phyloP scores from a whole-genome alignment of 35 echinoderm and acorn worm species.

The Diadema setosum region DNA sequence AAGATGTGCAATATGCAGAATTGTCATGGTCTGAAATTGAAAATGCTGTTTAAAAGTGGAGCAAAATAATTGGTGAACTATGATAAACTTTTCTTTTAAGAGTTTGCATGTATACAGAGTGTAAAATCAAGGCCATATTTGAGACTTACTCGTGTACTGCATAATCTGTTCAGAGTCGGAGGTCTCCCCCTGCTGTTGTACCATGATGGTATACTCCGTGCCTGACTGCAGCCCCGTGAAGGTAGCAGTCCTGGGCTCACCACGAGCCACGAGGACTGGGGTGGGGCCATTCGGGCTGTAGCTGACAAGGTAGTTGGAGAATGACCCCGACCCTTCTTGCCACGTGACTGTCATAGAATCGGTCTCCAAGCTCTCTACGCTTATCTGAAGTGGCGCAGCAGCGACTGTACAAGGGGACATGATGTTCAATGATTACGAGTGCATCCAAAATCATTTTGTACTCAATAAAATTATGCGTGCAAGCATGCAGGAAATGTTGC shows the following conservation, averaged over 20 bases:
- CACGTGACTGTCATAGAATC: slow-evolving; percentile 13
- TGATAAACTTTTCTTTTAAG: too few relatives aligned
- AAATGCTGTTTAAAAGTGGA: too few relatives aligned
- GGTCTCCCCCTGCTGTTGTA: slow-evolving; percentile 26
- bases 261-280: background rate
- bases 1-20: too few relatives aligned
- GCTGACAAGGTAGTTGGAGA: slow-evolving; percentile 51
- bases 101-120: too few relatives aligned
- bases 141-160: background rate
- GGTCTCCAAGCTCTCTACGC: background rate
- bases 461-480: too few relatives aligned
- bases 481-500: too few relatives aligned
- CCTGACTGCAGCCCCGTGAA: slow-evolving; percentile 22
- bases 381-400: slow-evolving; percentile 4
- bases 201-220: slow-evolving; percentile 32
- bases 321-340: slow-evolving; percentile 19
- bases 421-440: too few relatives aligned
- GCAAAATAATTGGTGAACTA: too few relatives aligned
- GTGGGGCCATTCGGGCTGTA: background rate
- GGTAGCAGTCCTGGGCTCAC: background rate
- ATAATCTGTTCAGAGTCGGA: background rate
- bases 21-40: too few relatives aligned
- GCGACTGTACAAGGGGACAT: background rate
- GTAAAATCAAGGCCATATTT: background rate
- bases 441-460: too few relatives aligned